Base-by-base conservation (phyloP, 1,140 invertebrate genomes). In the Panonychus citri region DNA sequence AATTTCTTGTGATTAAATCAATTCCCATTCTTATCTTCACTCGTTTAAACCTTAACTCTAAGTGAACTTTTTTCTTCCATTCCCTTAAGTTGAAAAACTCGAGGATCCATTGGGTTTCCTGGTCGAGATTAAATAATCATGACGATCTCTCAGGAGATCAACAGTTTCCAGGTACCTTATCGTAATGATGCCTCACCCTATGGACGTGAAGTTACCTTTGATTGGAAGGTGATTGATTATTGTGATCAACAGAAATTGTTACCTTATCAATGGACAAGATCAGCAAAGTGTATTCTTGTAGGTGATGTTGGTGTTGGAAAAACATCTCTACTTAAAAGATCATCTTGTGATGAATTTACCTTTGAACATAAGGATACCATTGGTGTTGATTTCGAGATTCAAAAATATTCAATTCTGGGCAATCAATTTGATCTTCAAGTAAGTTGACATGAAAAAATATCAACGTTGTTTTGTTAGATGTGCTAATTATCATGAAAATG, bases 271-370 rank as follows among this genome's bases (percentile, higher is more conserved):
- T 54, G 39, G 8, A 30, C 57, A 13, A n/a, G 42, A n/a, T n/a
- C 21, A 46, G 42, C 42, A 5, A 61, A 61, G 26, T 61, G 60
- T 34, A 64, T 71, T 62, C 81, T 93, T 63, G 88, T 95, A 42
- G 89, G 90, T 10, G 89, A 94, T 71, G 90, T 86, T 25, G 88
- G 87, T 15, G 88, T 93, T 42, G 89, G 90, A 42, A 94, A 95
- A 72, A 94, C 89, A n/a, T 77, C 86, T 55, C 73, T 95, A 65
- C 90, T 93, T 62, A 72, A 74, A 60, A 69, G 72, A 69, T 72
- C 52, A 24, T 57, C 28, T 59, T 46, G 30, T 43, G 30, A 60
- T 60, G 28, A 54, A 55, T 57, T 62, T 61, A 17, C 19, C 17
- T 28, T 48, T 24, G 81, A 82, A 63, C 87, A 88, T 64, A 87